phyloP scores from a whole-genome alignment of 2,113 vertebrate genomes.

The Nematolebias whitei region DNA sequence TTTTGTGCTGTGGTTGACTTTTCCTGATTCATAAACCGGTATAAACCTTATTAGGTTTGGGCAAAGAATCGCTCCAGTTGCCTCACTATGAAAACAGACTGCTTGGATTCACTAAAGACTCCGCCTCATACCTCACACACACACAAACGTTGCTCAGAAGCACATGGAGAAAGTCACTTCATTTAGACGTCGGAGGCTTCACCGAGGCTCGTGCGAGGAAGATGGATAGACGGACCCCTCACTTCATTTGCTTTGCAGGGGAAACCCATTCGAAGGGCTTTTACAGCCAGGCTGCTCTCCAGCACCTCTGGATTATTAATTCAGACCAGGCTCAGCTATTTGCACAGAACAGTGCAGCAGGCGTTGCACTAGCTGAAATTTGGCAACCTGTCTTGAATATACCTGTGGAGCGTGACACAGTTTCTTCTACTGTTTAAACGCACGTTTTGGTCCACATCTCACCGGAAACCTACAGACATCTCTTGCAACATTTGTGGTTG shows the following conservation, averaged over 20 bases:
- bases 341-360: slow-evolving; percentile 14
- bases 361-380: neutral
- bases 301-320: slow-evolving; percentile 41
- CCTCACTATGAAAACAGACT: slow-evolving; percentile 31
- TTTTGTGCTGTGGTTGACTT: slow-evolving; percentile 16
- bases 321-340: slow-evolving; percentile 36
- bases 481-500: slow-evolving; percentile 52
- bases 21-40: slow-evolving; percentile 50
- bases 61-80: slow-evolving; percentile 12
- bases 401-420: slow-evolving; percentile 28
- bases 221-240: slow-evolving; percentile 47
- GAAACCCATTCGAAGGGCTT: slow-evolving; percentile 42
- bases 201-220: slow-evolving; percentile 6
- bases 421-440: slow-evolving; percentile 16
- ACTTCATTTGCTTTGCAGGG: slow-evolving; percentile 45
- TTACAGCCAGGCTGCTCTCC: slow-evolving; percentile 27
- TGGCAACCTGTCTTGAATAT: neutral
- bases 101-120: slow-evolving; percentile 42
- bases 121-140: slow-evolving; percentile 3
- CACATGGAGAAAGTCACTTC: slow-evolving; percentile 45
- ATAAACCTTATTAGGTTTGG: slow-evolving; percentile 7
- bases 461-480: slow-evolving; percentile 37
- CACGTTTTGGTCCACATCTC: neutral
- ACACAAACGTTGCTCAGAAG: neutral
- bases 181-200: slow-evolving; percentile 55